Evolutionary conservation across 2,888 invertebrate genomes (phyloP).

Genomic region (Melanchra persicariae): DNA sequence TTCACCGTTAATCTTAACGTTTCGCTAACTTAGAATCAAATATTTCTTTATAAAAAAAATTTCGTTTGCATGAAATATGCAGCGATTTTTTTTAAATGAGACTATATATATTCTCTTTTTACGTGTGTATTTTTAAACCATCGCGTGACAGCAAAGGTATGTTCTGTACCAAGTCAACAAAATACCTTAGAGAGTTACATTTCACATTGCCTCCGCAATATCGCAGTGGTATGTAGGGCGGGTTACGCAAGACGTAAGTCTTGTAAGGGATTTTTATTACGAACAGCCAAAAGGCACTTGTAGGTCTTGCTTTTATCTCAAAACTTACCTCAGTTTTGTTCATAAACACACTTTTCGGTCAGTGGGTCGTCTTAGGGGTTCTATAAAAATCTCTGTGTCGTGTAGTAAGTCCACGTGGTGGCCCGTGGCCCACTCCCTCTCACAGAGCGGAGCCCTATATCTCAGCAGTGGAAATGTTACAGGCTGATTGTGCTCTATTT

Average conservation of each 20-base stretch:
- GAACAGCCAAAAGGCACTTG: slow-evolving; percentile 18
- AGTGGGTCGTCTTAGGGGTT: no score
- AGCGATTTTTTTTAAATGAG: background rate
- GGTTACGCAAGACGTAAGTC: slow-evolving; percentile 62
- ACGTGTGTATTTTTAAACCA: slow-evolving; percentile 23
- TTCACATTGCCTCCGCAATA: slow-evolving; percentile 38
- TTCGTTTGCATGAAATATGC: background rate
- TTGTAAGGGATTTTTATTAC: slow-evolving; percentile 38
- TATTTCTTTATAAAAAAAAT: background rate
- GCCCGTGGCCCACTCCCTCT: background rate
- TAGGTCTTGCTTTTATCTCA: slow-evolving; percentile 11
- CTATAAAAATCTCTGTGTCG: background rate
- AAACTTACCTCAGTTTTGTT: background rate
- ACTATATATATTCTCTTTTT: background rate
- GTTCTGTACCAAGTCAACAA: slow-evolving; percentile 41
- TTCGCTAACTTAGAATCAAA: background rate
- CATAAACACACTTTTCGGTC: background rate
- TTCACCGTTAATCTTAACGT: background rate
- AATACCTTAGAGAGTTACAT: slow-evolving; percentile 48
- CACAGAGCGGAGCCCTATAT: background rate
- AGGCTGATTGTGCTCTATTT: background rate
- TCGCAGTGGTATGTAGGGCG: slow-evolving; percentile 45
- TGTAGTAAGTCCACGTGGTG: background rate
- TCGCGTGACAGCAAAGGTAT: slow-evolving; percentile 52
- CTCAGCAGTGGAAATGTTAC: background rate